Base-by-base conservation (phyloP, 2,797 vertebrate species). In the Salarias fasciatus region DNA sequence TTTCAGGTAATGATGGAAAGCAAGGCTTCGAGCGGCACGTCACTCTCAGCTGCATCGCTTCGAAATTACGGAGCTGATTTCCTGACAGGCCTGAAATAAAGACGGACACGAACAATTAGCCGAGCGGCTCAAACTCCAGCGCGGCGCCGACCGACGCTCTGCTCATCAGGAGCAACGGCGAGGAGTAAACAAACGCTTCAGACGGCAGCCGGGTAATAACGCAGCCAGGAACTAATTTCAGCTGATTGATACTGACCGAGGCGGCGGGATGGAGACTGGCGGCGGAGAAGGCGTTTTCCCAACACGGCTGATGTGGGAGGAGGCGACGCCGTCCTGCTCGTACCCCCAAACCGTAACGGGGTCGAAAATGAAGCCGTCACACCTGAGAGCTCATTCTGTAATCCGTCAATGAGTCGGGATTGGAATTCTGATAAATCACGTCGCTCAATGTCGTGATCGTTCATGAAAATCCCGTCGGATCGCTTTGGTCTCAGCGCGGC, bases 171-270 rank as follows among this genome's bases (percentile, higher is more conserved):
- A 3, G 9, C 9, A 35, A 6, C 33, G 35, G 33, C 35, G 33
- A 6, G 33, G 35, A 35, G 33, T 14, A 55, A 38, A 69, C 11
- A 69, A 42, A 44, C 43, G 30, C 55, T 42, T 15, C 11, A 13
- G 52, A 54, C 5, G 9, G 47, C 50, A 40, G 11, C 31, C 9
- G 5, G 35, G 48, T 57, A 69, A 74, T 61, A 59, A 42, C 42
- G 24, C 43, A 35, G 36, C 12, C 61, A 46, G 41, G 49, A 78
- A 52, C 43, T 74, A 54, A 70, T 81, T 75, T 55, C 41, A 63
- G 8, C 41, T 77, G 69, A 76, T 63, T 68, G 75, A 65, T 74
- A 71, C 28, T 65, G 75, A 54, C 50, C 48, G 53, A 74, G 10
- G 33, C 48, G 13, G 44, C 13, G 37, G 46, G 40, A 72, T 75